Percentiles rank a stretch among this genome's conserved stretches.
Conservation (phyloP, 1,140 invertebrate genomes). For the Gonatopus flavifemur region DNA sequence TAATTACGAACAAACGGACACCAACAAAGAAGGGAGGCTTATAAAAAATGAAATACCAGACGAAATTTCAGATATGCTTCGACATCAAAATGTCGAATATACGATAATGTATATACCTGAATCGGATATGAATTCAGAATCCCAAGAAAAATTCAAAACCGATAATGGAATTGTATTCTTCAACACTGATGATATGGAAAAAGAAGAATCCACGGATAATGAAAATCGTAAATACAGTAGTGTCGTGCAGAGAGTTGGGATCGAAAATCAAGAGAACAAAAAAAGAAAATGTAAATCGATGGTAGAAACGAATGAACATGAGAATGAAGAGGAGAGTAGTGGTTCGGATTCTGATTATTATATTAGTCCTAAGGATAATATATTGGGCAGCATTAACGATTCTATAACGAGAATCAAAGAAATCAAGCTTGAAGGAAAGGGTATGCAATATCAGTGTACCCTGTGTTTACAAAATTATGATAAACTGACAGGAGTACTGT, state of each 20-base stretch:
- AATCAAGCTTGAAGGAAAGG: slow-evolving; percentile 33
- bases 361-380: slow-evolving; percentile 28
- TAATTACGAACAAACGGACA: background rate
- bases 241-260: too few relatives aligned
- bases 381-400: slow-evolving; percentile 49
- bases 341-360: slow-evolving; percentile 31
- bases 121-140: slow-evolving; percentile 6
- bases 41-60: slow-evolving; percentile 19
- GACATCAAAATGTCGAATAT: slow-evolving; percentile 18
- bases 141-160: too few relatives aligned
- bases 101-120: slow-evolving; percentile 33
- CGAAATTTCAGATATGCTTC: slow-evolving; percentile 20
- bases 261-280: too few relatives aligned
- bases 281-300: too few relatives aligned
- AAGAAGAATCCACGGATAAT: too few relatives aligned
- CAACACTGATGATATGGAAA: too few relatives aligned
- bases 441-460: slow-evolving; percentile 50
- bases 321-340: slow-evolving; percentile 12
- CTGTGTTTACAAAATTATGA: slow-evolving; percentile 47
- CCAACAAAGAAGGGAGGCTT: background rate
- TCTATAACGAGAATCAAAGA: slow-evolving; percentile 52
- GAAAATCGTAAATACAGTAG: too few relatives aligned
- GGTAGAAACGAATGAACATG: slow-evolving; percentile 22
- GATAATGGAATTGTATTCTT: too few relatives aligned
- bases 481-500: slow-evolving; percentile 34